Conservation (phyloP, 1,140 invertebrate species). For the Paralvinella palmiformis region DNA sequence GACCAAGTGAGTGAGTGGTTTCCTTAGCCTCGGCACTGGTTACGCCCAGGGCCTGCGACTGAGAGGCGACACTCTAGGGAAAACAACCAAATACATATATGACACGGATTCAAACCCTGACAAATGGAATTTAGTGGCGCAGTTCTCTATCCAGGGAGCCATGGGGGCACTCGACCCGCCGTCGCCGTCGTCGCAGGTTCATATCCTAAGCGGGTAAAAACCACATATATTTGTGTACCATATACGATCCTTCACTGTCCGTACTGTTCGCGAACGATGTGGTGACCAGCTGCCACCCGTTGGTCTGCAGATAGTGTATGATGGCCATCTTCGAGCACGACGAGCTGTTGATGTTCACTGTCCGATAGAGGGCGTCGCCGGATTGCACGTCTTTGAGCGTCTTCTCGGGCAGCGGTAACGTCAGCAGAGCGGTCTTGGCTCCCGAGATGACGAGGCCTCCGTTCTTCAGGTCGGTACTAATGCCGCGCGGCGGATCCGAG, state of each 20-base stretch:
- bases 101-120: no score
- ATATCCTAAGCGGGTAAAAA: slow-evolving; percentile 17
- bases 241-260: slow-evolving; percentile 23
- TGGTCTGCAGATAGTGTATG: slow-evolving; percentile 19
- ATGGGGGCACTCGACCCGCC: no score
- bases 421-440: slow-evolving; percentile 12
- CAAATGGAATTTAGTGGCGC: no score
- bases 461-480: slow-evolving; percentile 20
- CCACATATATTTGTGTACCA: slow-evolving; percentile 26
- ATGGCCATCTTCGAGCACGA: slow-evolving; percentile 20
- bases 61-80: no score
- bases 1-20: no score
- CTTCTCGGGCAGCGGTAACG: slow-evolving; percentile 19
- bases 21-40: no score
- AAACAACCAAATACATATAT: no score
- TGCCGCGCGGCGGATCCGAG: slow-evolving; percentile 16
- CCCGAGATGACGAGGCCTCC: slow-evolving; percentile 23
- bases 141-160: no score
- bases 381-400: slow-evolving; percentile 18
- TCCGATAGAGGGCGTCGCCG: slow-evolving; percentile 10
- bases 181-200: no score
- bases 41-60: no score
- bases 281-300: slow-evolving; percentile 18
- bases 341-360: slow-evolving; percentile 18
- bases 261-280: slow-evolving; percentile 21